Base-by-base conservation (phyloP, 2,888 invertebrate genomes). In the Theretra japonica region DNA sequence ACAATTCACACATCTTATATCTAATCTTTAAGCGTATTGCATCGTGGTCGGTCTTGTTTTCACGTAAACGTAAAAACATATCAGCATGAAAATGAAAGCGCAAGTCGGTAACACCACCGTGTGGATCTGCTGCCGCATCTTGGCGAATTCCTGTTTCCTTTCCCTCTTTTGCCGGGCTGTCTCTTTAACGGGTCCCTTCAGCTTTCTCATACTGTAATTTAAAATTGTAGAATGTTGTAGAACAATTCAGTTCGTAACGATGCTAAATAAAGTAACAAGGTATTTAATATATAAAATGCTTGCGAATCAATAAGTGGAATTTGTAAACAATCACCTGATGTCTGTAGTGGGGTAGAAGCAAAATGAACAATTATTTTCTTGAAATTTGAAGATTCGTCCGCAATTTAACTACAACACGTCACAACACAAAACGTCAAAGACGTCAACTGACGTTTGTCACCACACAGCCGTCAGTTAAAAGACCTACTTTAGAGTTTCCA, bases 121-220 rank as follows among this genome's bases (percentile, higher is more conserved):
- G 83, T 96, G 96, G n/a, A 97, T 95, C 85, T 97, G 96, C 84
- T 96, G 96, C 82, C 97, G 96, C 85, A 96, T 96, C 87, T 97
- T 96, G 11, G 96, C 94, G 83, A 97, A 98, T 78, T 98, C 98
- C 89, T 97, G 96, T 91, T 97, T 97, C 53, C 98, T 96, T 83
- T 98, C 97, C 82, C 97, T 96, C 86, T 97, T 97, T 89, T 98
- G 98, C 86, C 96, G 96, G 17, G 96, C 96, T 0, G 97, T 97
- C 92, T 98, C 97, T 91, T 98, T 98, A 65, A 96, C 96, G 71
- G 97, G 96, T 69, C 97, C 97, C 85, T 97, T 97, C 58, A 97
- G 90, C 86, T 97, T 97, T 78, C 97, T 96, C 97, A 98, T 98
- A 77, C 81, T 95, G 75, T 33, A 73, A 69, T 88, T 88, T 80